Evolutionary conservation across 2,888 invertebrate genomes (phyloP), one percentile per base, ranked within the genome.

Genomic region (Agapostemon virescens): DNA sequence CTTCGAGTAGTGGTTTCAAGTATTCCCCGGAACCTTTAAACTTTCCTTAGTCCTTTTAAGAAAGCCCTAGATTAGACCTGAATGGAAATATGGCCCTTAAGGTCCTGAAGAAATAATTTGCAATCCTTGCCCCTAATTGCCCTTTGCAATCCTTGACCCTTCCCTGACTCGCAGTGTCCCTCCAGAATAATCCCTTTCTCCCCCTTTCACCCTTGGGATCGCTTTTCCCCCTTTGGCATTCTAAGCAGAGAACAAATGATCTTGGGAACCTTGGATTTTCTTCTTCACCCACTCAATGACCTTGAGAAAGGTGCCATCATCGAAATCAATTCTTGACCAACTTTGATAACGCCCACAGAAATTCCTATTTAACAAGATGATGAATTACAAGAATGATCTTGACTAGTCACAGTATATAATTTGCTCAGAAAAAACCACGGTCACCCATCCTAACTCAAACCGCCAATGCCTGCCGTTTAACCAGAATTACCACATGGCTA

Each of bases 1-100:
- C n/a, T n/a, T n/a, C n/a, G n/a, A n/a, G n/a, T n/a, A n/a, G n/a
- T n/a, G n/a, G n/a, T n/a, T n/a, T n/a, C n/a, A n/a, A n/a, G n/a
- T n/a, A n/a, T n/a, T n/a, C n/a, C n/a, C n/a, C n/a, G n/a, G n/a
- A n/a, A n/a, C n/a, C n/a, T n/a, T n/a, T n/a, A n/a, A n/a, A n/a
- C n/a, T n/a, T n/a, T n/a, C n/a, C n/a, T n/a, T n/a, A n/a, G 1
- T 26, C 6, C 1, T 23, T 15, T 23, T 5, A 1, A 0, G 1
- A 15, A 13, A 55, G 23, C 15, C 23, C 0, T 15, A 5, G 13
- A 52, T 23, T 49, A n/a, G 23, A 11, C 11, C 1, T 23, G 13
- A 13, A 4, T 15, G 13, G 52, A 26, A 55, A 5, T 55, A 23
- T 55, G 52, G 5, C 5, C 23, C 11, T 23, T 13, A 2, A n/a